phyloP scores from a whole-genome alignment of 2,113 vertebrate genomes.

The Siniperca knerii region DNA sequence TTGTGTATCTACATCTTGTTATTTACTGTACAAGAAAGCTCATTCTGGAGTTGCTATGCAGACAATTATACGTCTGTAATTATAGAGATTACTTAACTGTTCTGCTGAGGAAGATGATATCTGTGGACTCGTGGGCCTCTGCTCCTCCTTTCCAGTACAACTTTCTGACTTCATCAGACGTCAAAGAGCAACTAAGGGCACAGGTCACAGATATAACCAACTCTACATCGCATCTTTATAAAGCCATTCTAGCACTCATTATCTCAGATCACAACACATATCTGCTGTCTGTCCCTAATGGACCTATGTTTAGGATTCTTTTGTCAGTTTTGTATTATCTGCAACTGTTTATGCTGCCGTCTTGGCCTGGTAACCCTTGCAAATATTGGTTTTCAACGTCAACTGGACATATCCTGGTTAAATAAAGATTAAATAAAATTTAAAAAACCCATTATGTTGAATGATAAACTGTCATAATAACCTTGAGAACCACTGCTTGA shows the following conservation, averaged over 20 bases:
- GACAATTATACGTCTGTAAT: not conserved
- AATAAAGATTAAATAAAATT: too few species aligned
- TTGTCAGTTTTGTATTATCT: not conserved
- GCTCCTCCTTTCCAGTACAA: conserved; percentile 88
- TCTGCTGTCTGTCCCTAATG: too few species aligned
- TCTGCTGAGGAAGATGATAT: conserved; percentile 86
- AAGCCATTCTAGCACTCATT: not conserved
- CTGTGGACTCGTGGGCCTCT: conserved; percentile 91
- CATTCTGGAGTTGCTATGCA: not conserved
- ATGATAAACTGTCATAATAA: too few species aligned
- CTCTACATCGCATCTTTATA: not conserved
- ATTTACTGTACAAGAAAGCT: not conserved
- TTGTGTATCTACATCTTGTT: not conserved
- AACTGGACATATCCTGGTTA: too few species aligned
- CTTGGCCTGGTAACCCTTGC: not conserved
- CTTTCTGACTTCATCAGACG: conserved; percentile 85
- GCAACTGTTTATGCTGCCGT: not conserved
- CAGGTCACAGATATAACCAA: not conserved
- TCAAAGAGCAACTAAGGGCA: conserved; percentile 86
- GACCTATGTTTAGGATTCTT: not conserved
- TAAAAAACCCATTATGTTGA: too few species aligned
- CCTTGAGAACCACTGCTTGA: not conserved
- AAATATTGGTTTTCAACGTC: too few species aligned
- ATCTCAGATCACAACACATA: not conserved
- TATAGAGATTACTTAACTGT: conserved; percentile 71